Percentiles rank a stretch among this genome's conserved stretches.
Evolutionary conservation across 2,113 vertebrate species (phyloP).

Genomic region (Hemicordylus capensis): DNA sequence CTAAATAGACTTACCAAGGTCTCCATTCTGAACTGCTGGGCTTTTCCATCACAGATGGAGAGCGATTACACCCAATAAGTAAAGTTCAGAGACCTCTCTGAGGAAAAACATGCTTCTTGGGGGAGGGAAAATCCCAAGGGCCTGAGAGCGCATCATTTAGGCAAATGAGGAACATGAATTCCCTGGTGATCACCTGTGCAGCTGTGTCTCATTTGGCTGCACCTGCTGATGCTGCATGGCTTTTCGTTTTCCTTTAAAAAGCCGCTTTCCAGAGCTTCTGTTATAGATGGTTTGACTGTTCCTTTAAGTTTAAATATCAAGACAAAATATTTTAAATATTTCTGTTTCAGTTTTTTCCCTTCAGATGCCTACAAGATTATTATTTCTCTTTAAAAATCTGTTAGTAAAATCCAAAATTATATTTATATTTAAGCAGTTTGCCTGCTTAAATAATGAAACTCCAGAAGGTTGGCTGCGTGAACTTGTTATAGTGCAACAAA

Average conservation of each 20-base stretch:
- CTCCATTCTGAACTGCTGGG: neutral
- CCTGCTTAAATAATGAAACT: neutral
- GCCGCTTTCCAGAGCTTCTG: neutral
- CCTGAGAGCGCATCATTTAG: constrained; percentile 44
- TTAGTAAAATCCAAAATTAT: neutral
- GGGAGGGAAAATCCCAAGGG: constrained; percentile 19
- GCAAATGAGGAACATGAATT: constrained; percentile 50
- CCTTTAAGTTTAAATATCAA: neutral
- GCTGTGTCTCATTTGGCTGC: constrained; percentile 62
- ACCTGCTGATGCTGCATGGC: constrained; percentile 37
- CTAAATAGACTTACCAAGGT: neutral
- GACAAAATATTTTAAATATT: neutral
- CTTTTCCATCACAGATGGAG: constrained; percentile 5
- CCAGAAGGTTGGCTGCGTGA: neutral
- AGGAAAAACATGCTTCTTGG: neutral
- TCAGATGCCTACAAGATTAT: neutral
- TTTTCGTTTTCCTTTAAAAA: neutral
- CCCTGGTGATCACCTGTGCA: constrained; percentile 47
- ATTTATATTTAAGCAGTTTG: neutral
- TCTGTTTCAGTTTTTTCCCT: neutral
- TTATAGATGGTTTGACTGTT: constrained; percentile 41
- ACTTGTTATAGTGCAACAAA: neutral
- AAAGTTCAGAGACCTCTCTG: neutral
- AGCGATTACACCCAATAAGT: neutral
- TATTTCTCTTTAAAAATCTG: neutral